A percentile compares a stretch with the other conserved stretches of the same genome.
Evolutionary conservation across 2,797 vertebrate species (phyloP).

Genomic region (Epinephelus awoara): DNA sequence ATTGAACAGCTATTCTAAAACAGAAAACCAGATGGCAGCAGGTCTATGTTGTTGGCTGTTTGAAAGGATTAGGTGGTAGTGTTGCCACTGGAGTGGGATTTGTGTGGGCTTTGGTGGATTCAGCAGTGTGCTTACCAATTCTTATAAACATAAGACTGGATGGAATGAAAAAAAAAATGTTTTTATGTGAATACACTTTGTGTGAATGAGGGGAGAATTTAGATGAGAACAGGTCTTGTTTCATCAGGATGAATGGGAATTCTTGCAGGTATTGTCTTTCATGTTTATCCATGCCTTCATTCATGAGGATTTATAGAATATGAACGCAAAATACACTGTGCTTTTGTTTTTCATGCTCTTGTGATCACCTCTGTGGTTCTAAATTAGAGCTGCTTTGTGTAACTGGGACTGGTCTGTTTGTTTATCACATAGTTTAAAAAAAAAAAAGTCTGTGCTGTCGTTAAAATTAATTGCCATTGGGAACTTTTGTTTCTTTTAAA

Average conservation of each 20-base stretch:
- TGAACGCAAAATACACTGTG: background rate
- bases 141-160: background rate
- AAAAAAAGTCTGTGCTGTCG: background rate
- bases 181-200: conserved; percentile 15
- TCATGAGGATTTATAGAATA: conserved; percentile 6
- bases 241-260: conserved; percentile 6
- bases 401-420: conserved; percentile 6
- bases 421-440: background rate
- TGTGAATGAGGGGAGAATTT: conserved; percentile 17
- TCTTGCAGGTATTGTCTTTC: conserved; percentile 1
- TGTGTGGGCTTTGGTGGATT: conserved; percentile 37
- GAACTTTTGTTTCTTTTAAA: background rate
- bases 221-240: conserved; percentile 10
- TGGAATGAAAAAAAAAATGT: background rate
- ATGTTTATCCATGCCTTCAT: background rate
- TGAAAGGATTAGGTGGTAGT: conserved; percentile 35
- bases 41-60: conserved; percentile 56
- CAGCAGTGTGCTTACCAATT: conserved; percentile 4
- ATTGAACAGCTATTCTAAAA: conserved; percentile 61
- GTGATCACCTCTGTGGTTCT: background rate
- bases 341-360: background rate
- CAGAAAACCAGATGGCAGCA: conserved; percentile 77
- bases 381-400: background rate
- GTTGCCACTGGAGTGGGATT: conserved; percentile 34
- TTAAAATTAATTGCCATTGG: background rate